These are phyloP conservation scores for Esox masquinongy DNA, from an alignment of 2,797 vertebrate species.

Conservation along the genomic window DNA sequence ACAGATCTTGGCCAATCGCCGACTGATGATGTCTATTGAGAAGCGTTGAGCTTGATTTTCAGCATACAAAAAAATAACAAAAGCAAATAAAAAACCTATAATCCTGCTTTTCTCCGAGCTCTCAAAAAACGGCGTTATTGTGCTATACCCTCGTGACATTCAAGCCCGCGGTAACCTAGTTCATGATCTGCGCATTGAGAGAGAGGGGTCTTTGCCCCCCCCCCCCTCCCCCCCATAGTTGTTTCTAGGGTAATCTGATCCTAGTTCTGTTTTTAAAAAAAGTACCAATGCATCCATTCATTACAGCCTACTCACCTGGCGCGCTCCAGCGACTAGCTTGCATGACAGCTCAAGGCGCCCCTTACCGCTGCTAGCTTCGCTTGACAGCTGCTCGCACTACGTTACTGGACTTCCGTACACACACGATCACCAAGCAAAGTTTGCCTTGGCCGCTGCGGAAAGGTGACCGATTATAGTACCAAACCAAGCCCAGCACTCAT, in stretches of 20 bases:
- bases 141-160: background rate
- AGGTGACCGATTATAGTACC: background rate
- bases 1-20: background rate
- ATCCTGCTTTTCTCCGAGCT: background rate
- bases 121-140: background rate
- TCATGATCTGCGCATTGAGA: background rate
- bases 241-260: background rate
- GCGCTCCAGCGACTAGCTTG: background rate
- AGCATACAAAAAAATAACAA: background rate
- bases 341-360: background rate
- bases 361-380: background rate
- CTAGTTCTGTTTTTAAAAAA: background rate
- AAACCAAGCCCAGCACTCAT: background rate
- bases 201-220: background rate
- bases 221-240: background rate
- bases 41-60: background rate
- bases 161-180: background rate
- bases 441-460: background rate
- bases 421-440: background rate
- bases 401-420: background rate
- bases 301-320: conserved; percentile 1
- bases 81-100: background rate
- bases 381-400: background rate
- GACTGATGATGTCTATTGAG: background rate
- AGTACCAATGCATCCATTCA: background rate